A percentile compares a stretch with the other conserved stretches of the same genome.
phyloP scores from a whole-genome alignment of 2,113 vertebrate species.

The Eolophus roseicapilla region DNA sequence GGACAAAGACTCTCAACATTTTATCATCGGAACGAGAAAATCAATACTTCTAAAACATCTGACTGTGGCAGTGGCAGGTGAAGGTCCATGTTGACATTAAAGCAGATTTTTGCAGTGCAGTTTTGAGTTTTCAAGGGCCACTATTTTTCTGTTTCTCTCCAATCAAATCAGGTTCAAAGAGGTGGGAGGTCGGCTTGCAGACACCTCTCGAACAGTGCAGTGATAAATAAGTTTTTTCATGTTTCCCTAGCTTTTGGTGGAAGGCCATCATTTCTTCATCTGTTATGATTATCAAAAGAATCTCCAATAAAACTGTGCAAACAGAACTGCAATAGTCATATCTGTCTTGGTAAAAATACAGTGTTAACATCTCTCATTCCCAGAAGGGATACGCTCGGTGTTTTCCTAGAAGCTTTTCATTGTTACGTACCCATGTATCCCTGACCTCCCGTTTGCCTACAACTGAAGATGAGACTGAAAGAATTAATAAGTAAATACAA shows the following conservation, averaged over 20 bases:
- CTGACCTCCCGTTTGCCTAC: background rate
- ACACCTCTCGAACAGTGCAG: background rate
- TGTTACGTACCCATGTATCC: background rate
- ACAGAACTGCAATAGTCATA: background rate
- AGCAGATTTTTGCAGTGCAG: background rate
- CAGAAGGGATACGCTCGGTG: background rate
- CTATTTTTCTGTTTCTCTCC: background rate
- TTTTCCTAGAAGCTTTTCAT: background rate
- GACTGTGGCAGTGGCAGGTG: background rate
- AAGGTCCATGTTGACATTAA: background rate
- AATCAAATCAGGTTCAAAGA: background rate
- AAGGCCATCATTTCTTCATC: background rate
- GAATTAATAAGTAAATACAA: background rate
- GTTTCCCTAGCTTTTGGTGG: background rate
- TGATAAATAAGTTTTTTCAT: background rate
- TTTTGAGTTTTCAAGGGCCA: background rate
- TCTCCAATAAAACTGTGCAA: background rate
- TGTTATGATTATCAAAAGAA: background rate
- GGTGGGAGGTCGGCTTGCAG: background rate
- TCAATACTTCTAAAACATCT: background rate
- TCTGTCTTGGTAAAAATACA: background rate
- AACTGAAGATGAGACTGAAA: background rate
- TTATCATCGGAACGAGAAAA: conserved; percentile 2
- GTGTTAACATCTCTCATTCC: background rate
- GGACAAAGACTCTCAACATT: background rate